A percentile compares a stretch with the other conserved stretches of the same genome.
phyloP scores from a whole-genome alignment of 1,140 invertebrate species.

The Platyscapa corneri region DNA sequence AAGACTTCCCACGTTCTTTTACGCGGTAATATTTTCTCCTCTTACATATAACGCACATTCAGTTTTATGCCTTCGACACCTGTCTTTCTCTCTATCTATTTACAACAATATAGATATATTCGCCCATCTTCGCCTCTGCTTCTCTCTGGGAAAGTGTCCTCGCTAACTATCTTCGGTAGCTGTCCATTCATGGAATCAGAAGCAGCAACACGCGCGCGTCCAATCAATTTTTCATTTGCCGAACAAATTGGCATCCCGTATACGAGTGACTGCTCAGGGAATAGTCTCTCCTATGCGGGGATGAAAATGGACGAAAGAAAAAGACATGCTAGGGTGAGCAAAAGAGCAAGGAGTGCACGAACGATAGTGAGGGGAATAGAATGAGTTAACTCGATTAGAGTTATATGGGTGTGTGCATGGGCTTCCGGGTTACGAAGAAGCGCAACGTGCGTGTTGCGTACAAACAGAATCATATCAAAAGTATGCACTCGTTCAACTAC shows the following conservation, averaged over 20 bases:
- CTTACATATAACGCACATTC: background rate
- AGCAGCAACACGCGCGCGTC: background rate
- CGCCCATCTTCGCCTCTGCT: background rate
- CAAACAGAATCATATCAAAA: background rate
- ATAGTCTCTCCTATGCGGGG: background rate
- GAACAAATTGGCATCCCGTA: constrained; percentile 4
- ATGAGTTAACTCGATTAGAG: background rate
- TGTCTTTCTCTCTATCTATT: background rate
- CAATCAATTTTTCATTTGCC: constrained; percentile 25
- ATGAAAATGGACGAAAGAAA: background rate
- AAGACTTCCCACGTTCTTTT: background rate
- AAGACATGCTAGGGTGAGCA: background rate
- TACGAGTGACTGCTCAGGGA: background rate
- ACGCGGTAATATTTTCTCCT: background rate
- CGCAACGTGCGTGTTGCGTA: background rate
- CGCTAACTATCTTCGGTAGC: background rate
- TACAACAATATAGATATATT: background rate
- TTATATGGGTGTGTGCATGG: background rate
- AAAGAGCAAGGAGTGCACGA: background rate
- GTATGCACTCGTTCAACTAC: background rate
- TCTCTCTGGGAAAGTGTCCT: background rate
- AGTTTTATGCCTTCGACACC: constrained; percentile 4
- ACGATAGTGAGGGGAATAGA: background rate
- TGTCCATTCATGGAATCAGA: background rate
- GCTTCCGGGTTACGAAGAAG: background rate